These are phyloP conservation scores for Lochmaea crataegi DNA, from an alignment of 2,888 invertebrate genomes.

Conservation along the genomic window DNA sequence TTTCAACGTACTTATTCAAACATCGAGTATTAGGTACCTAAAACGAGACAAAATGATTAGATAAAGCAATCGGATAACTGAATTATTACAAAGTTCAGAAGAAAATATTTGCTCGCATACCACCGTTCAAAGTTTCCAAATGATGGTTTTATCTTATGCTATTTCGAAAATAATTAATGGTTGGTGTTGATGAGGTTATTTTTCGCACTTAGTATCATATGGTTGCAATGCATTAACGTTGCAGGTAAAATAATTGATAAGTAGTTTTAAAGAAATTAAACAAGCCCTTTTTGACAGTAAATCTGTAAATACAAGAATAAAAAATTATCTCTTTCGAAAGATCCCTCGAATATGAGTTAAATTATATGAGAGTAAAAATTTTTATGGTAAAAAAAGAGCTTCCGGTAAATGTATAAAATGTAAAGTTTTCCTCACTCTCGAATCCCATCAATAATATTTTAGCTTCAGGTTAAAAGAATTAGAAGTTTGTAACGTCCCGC, in stretches of 20 bases:
- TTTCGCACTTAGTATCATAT: conserved; percentile 38
- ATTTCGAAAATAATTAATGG: conserved; percentile 15
- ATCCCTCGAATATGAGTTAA: neutral
- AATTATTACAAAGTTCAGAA: conserved; percentile 35
- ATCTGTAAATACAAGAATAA: neutral
- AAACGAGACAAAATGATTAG: conserved; percentile 51
- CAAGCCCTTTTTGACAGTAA: too few species aligned
- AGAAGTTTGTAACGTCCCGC: conserved; percentile 56
- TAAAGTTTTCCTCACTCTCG: conserved; percentile 55
- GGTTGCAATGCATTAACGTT: conserved; percentile 21
- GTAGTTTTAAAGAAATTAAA: too few species aligned
- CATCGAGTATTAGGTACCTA: conserved; percentile 53
- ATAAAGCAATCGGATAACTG: conserved; percentile 48
- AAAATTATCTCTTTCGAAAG: neutral
- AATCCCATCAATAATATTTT: conserved; percentile 60
- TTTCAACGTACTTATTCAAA: conserved; percentile 49
- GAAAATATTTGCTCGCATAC: conserved; percentile 45
- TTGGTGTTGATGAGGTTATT: conserved; percentile 39
- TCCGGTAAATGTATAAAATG: conserved; percentile 51
- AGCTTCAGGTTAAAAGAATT: conserved; percentile 59
- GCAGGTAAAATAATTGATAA: neutral
- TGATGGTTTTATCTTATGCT: conserved; percentile 39
- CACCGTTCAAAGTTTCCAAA: conserved; percentile 38
- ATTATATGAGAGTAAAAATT: neutral
- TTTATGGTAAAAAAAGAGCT: conserved; percentile 37